Evolutionary conservation across 2,888 invertebrate genomes (phyloP).

Genomic region (Eustalomyia histrio): DNA sequence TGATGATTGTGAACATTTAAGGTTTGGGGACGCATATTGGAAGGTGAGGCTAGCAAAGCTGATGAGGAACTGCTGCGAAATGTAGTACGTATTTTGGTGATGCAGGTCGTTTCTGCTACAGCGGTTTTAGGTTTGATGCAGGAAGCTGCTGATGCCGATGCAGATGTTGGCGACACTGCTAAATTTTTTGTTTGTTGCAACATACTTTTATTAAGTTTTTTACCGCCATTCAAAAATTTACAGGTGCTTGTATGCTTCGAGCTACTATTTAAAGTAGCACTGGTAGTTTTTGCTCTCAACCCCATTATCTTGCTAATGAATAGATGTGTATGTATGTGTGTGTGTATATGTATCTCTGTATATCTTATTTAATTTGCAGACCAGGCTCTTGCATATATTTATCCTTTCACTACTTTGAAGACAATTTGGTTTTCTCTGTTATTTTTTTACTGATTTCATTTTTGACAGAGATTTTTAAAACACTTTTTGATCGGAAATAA

Average conservation of each 20-base stretch:
- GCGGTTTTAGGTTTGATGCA: conserved; percentile 20
- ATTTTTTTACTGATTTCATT: conserved; percentile 15
- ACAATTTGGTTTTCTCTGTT: neutral
- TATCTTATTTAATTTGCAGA: neutral
- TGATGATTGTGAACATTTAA: conserved; percentile 77
- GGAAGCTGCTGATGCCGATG: neutral
- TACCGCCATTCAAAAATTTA: conserved; percentile 47
- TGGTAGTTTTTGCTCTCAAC: conserved; percentile 63
- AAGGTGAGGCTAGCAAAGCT: conserved; percentile 69
- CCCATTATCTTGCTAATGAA: conserved; percentile 58
- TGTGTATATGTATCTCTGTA: neutral
- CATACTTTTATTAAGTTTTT: conserved; percentile 42
- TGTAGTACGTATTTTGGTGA: conserved; percentile 65
- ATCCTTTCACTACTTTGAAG: neutral
- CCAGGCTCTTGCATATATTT: neutral
- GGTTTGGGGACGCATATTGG: conserved; percentile 74
- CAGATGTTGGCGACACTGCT: neutral
- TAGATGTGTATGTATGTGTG: neutral
- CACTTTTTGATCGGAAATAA: neutral
- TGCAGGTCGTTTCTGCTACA: conserved; percentile 51
- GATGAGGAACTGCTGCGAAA: conserved; percentile 76
- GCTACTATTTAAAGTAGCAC: conserved; percentile 27
- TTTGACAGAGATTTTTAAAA: neutral
- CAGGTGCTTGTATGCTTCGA: conserved; percentile 28
- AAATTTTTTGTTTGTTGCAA: conserved; percentile 22